Conservation (phyloP, 92 coral and sea anemone species). For the Heteractis magnifica region DNA sequence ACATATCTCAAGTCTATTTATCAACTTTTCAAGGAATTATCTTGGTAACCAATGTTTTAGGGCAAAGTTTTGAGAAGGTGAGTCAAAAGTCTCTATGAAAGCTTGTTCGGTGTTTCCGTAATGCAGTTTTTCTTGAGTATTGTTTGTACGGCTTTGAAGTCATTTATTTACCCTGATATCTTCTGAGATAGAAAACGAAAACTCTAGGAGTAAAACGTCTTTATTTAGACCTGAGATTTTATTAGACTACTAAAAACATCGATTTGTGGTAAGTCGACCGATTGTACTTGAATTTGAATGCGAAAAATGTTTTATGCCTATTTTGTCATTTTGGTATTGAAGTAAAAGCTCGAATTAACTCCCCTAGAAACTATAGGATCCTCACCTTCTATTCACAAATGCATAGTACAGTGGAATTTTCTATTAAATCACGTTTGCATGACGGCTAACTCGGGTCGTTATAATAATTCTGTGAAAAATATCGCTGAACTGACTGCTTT, state of each 20-base stretch:
- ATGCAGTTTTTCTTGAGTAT: background rate
- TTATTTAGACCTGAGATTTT: slow-evolving; percentile 16
- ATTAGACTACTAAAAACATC: slow-evolving; percentile 32
- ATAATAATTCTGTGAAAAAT: background rate
- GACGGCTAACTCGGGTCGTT: background rate
- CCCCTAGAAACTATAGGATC: background rate
- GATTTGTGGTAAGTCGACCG: slow-evolving; percentile 36
- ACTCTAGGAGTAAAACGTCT: background rate
- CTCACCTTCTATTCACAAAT: background rate
- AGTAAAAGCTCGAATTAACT: background rate
- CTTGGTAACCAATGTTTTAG: slow-evolving; percentile 6
- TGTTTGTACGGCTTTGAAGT: slow-evolving; percentile 7
- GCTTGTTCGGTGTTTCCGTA: slow-evolving; percentile 11
- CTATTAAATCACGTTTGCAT: background rate
- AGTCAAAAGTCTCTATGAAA: slow-evolving; percentile 14
- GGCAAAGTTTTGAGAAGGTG: slow-evolving; percentile 27
- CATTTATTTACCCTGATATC: background rate
- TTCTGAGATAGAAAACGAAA: slow-evolving; percentile 10
- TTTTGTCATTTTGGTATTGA: background rate
- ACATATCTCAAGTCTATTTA: background rate
- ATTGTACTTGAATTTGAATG: slow-evolving; percentile 10
- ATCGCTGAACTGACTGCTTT: slow-evolving; percentile 12
- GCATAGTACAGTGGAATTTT: slow-evolving; percentile 2
- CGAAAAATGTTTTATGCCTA: background rate
- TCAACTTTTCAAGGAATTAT: slow-evolving; percentile 13